A percentile compares a stretch with the other conserved stretches of the same genome.
Conservation (phyloP, 1,140 invertebrate genomes). For the Trinorchestia longiramus region DNA sequence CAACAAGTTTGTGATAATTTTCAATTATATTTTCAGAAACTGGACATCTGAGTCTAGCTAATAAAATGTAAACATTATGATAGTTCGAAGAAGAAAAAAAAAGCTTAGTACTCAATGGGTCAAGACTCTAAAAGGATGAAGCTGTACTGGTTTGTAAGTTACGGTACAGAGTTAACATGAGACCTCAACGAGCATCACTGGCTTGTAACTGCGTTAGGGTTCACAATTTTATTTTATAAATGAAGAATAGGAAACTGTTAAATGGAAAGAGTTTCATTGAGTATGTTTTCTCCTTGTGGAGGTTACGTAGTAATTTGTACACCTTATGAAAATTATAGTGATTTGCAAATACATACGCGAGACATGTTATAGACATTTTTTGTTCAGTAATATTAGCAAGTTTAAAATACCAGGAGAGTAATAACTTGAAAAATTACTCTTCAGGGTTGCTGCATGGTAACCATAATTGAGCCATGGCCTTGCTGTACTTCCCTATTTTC, state of each 20-base stretch:
- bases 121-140: neutral
- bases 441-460: neutral
- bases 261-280: neutral
- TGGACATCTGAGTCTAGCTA: too few species aligned
- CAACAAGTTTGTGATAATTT: too few species aligned
- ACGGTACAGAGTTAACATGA: neutral
- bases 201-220: neutral
- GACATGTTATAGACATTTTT: neutral
- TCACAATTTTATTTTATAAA: neutral
- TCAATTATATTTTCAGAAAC: too few species aligned
- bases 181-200: neutral
- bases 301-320: neutral
- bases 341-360: neutral
- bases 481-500: neutral
- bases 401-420: neutral
- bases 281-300: neutral
- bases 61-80: too few species aligned
- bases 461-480: neutral
- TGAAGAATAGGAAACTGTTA: neutral
- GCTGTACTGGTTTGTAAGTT: neutral
- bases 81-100: too few species aligned
- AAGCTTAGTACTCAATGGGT: too few species aligned
- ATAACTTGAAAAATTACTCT: neutral
- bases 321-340: neutral
- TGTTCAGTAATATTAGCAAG: neutral